A percentile compares a stretch with the other conserved stretches of the same genome.
Conservation (phyloP, 2,888 invertebrate genomes). For the Dastarcus helophoroides region DNA sequence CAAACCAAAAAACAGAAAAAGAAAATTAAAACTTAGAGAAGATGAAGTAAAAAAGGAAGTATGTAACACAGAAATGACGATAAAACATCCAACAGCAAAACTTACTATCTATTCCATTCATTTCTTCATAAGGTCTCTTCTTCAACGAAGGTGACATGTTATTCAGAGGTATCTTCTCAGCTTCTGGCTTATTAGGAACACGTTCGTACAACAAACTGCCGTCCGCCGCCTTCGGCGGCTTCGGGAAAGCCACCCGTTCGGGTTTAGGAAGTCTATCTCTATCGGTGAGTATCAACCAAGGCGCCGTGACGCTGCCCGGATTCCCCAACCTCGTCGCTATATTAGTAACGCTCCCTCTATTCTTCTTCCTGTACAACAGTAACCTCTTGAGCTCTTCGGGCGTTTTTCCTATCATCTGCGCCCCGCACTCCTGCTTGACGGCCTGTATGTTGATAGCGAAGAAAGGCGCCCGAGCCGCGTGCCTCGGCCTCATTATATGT, state of each 20-base stretch:
- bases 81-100: too few species aligned
- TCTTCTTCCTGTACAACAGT: slow-evolving; percentile 44
- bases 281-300: slow-evolving; percentile 64
- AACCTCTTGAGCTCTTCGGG: slow-evolving; percentile 45
- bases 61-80: too few species aligned
- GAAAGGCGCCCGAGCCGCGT: slow-evolving; percentile 81
- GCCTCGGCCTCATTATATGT: slow-evolving; percentile 68
- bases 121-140: slow-evolving; percentile 78
- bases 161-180: slow-evolving; percentile 53
- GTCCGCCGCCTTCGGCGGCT: slow-evolving; percentile 82
- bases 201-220: slow-evolving; percentile 81
- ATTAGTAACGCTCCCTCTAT: slow-evolving; percentile 56
- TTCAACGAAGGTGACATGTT: slow-evolving; percentile 54
- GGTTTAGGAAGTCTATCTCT: slow-evolving; percentile 69
- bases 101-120: slow-evolving; percentile 82
- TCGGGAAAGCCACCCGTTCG: slow-evolving; percentile 73
- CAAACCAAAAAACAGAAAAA: too few species aligned
- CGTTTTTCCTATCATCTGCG: slow-evolving; percentile 46
- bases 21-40: too few species aligned
- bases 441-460: slow-evolving; percentile 65
- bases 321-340: slow-evolving; percentile 61
- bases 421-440: slow-evolving; percentile 71
- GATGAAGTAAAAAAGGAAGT: too few species aligned
- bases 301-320: slow-evolving; percentile 42
- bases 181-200: slow-evolving; percentile 65